Evolutionary conservation across 2,888 invertebrate species (phyloP), one percentile per base, ranked within the genome.

Genomic region (Cephalotes varians): DNA sequence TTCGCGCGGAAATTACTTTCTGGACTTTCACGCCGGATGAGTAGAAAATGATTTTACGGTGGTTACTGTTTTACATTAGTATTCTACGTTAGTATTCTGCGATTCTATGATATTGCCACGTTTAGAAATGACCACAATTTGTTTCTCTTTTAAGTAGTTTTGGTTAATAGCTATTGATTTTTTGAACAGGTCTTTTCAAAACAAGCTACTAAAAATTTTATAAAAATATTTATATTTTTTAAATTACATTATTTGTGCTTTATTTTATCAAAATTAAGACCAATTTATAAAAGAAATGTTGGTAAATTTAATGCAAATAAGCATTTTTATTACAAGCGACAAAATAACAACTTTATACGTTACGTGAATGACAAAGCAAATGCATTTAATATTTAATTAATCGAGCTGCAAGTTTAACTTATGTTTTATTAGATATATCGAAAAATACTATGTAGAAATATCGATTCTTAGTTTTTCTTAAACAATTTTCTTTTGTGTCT

Each of bases 1-100:
- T 71, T 28, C n/a, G 25, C 62, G 34, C 49, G 54, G 71, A 71
- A 71, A 79, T 79, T 79, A 71, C 72, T 79, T 71, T 71, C 71
- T 44, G 44, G 31, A 69, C 25, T 21, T 40, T 10, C 40, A 44
- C 4, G 25, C 21, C 28, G 31, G 69, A 77, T 67, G 37, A 69
- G 69, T 51, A 40, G n/a, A n/a, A 40, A 44, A 12, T 12, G 18
- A 56, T 79, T 44, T 69, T 67, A 67, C 40, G 12, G 12, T n/a
- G 15, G 10, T 7, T 28, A 28, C 40, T 31, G 12, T 54, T 31
- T 69, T 44, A 37, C 37, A 15, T 71, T 72, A 58, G 21, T 28
- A 34, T 21, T 60, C 34, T 21, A 77, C 31, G 2, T 2, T 72
- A 58, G 21, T 28, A 34, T 21, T 60, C 34, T 21, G 69, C 31